phyloP scores from a whole-genome alignment of 2,888 invertebrate genomes.

The Sylvicola cinctus region DNA sequence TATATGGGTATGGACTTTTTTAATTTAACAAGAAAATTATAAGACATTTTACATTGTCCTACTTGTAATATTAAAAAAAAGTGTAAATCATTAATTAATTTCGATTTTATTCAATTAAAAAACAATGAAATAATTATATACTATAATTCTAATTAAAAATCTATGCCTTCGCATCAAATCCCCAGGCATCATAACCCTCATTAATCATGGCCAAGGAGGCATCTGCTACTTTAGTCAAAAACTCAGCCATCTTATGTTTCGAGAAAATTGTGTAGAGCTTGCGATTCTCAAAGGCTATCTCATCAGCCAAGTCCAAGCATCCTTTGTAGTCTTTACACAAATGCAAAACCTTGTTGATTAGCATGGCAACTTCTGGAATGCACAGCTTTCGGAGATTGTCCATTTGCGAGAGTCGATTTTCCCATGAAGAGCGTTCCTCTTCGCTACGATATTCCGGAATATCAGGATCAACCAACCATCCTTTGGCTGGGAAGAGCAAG shows the following conservation, averaged over 20 bases:
- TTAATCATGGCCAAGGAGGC: conserved; percentile 57
- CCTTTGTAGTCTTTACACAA: conserved; percentile 55
- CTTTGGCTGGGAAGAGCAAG: conserved; percentile 68
- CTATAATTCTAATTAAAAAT: not conserved
- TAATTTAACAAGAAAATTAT: too few species aligned
- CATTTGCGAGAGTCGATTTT: conserved; percentile 36
- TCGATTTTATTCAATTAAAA: not conserved
- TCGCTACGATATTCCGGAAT: conserved; percentile 19
- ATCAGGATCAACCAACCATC: conserved; percentile 65
- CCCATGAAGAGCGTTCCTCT: conserved; percentile 31
- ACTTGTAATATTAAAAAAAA: too few species aligned
- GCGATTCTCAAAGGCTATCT: conserved; percentile 58
- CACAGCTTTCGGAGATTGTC: conserved; percentile 56
- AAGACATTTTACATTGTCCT: too few species aligned
- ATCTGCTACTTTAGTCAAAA: conserved; percentile 56
- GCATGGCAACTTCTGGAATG: conserved; percentile 61
- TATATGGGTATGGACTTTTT: too few species aligned
- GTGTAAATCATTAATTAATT: not conserved
- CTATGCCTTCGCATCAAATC: conserved; percentile 31
- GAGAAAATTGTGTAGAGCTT: conserved; percentile 63
- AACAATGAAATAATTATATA: not conserved
- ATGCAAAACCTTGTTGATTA: conserved; percentile 60
- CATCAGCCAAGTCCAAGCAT: conserved; percentile 57
- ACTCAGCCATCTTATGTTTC: conserved; percentile 53
- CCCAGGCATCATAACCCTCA: conserved; percentile 65